Base-by-base conservation (phyloP, 2,113 vertebrate species). In the Girardinichthys multiradiatus region DNA sequence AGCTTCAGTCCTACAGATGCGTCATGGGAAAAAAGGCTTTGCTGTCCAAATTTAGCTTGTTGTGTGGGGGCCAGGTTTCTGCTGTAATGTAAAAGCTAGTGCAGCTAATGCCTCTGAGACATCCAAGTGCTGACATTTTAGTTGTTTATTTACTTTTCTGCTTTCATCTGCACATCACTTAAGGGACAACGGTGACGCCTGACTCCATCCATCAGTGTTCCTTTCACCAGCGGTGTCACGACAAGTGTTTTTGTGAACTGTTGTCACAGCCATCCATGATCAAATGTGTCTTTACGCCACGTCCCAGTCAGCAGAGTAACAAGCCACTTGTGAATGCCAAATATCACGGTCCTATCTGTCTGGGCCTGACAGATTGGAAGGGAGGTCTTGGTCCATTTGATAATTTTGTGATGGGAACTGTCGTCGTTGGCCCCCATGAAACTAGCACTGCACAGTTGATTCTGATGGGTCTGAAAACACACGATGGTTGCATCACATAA, bases 61-160 rank as follows among this genome's bases (percentile, higher is more conserved):
- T 39, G 65, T 57, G 77, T 26, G 61, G 74, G 75, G 27, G 59
- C 37, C 51, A 64, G 11, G 9, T 79, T 86, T 89, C 79, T 88
- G 84, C 84, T 82, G 75, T 70, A 80, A 92, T 85, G 89, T 85
- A 91, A 82, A 89, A 79, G 64, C 75, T 86, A 91, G 86, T 82
- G 87, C 75, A 64, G 74, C 76, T 68, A 88, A 91, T 89, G 85
- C 91, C 90, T 90, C 66, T 8, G 93, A 92, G 93, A 93, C 81
- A 17, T 81, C 76, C 86, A 76, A 80, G 85, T 89, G 83, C 91
- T 91, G 92, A 92, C 90, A 91, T 93, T 94, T 90, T 74, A 74
- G 79, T 91, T 91, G 89, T 90, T 93, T 94, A 80, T 92, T 92
- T 92, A 80, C 86, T 76, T 79, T 19, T 77, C 78, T 66, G 62